Conservation (phyloP, 2,113 vertebrate species). For the Camelus dromedarius region DNA sequence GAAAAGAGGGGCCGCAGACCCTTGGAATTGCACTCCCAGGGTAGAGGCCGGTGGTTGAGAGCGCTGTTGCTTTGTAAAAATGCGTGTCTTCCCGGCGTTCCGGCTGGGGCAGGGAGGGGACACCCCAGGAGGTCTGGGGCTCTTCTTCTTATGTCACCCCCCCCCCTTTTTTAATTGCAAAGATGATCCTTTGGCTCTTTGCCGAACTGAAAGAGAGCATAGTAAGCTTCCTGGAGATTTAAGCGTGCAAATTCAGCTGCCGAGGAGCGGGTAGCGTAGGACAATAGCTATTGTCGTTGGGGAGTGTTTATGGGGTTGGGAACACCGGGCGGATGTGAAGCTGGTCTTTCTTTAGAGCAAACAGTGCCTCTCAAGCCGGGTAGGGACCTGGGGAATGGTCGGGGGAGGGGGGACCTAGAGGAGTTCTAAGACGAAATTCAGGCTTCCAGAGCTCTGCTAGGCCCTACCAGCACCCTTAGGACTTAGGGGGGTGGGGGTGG, state of each 20-base stretch:
- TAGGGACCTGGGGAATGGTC: not conserved
- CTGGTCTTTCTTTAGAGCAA: slow-evolving; percentile 59
- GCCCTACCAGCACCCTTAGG: slow-evolving; percentile 42
- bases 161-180: not conserved
- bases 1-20: not conserved
- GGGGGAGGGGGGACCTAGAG: not conserved
- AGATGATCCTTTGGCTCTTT: not conserved
- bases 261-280: not conserved
- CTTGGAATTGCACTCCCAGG: not conserved
- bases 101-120: not conserved
- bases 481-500: not conserved
- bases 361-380: not conserved
- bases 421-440: not conserved
- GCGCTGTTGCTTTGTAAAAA: slow-evolving; percentile 73
- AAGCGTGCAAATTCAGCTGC: slow-evolving; percentile 43
- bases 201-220: slow-evolving; percentile 51
- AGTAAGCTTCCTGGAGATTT: slow-evolving; percentile 55
- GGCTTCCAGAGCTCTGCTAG: slow-evolving; percentile 61
- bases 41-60: slow-evolving; percentile 17
- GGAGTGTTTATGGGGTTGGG: slow-evolving; percentile 34
- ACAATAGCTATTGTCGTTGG: slow-evolving; percentile 72
- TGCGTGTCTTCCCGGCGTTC: slow-evolving; percentile 6
- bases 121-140: not conserved
- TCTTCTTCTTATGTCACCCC: not conserved
- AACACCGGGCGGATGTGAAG: not conserved